Evolutionary conservation across 2,113 vertebrate genomes (phyloP).

Genomic region (Pristiophorus japonicus): DNA sequence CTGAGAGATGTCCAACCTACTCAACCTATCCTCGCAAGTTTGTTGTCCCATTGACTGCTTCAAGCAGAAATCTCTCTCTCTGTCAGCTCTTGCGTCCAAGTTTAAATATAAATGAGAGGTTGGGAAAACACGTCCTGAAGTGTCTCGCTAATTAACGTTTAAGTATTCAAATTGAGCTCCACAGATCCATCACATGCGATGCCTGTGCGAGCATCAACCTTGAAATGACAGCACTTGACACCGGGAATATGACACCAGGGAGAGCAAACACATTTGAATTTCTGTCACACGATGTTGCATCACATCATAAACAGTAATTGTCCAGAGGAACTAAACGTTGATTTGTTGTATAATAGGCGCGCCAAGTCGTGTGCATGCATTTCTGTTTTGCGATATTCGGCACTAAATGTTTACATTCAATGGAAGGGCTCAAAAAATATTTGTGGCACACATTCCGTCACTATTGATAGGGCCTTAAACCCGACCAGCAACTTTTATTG

Average conservation of each 20-base stretch:
- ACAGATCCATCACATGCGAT: neutral
- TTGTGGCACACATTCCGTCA: neutral
- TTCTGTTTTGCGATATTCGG: neutral
- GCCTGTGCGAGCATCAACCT: slow-evolving; percentile 23
- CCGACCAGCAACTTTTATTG: neutral
- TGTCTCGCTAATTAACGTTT: slow-evolving; percentile 24
- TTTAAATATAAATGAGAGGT: neutral
- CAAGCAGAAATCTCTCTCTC: neutral
- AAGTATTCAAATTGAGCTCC: slow-evolving; percentile 32
- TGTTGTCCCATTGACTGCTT: neutral
- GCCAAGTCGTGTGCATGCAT: neutral
- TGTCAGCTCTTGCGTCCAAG: neutral
- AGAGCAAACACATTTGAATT: slow-evolving; percentile 30
- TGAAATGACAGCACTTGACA: slow-evolving; percentile 36
- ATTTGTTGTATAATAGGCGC: neutral
- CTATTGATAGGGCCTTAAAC: neutral
- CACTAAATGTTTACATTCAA: neutral
- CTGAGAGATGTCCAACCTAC: too few relatives aligned
- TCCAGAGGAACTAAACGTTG: slow-evolving; percentile 21
- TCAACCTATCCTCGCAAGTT: too few relatives aligned
- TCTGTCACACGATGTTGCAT: slow-evolving; percentile 9
- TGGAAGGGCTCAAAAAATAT: neutral
- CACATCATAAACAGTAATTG: slow-evolving; percentile 35
- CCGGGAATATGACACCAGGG: neutral
- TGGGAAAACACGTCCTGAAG: neutral